Evolutionary conservation across 2,888 invertebrate species (phyloP), one percentile per base, ranked within the genome.

Genomic region (Spisula subtruncata): DNA sequence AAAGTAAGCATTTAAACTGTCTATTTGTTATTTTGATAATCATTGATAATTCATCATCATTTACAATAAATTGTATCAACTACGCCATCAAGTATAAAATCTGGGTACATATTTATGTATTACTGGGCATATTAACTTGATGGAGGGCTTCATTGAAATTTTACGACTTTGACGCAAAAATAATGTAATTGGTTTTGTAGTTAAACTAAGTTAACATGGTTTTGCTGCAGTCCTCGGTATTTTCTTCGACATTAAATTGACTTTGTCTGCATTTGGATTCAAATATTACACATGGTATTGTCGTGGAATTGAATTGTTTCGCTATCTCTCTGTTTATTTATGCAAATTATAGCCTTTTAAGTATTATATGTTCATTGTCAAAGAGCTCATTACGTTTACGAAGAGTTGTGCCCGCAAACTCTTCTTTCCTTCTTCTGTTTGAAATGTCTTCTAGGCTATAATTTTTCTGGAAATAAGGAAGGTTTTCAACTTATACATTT

Each of bases 221-320:
- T 66, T 6, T 6, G 60, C 60, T 25, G 25, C 10, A 25, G 25
- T 25, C 60, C 60, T 25, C 25, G n/a, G n/a, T 66, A 25, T 66
- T 66, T 66, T n/a, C 60, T n/a, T 66, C 10, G 5, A n/a, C 25
- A n/a, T 66, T 25, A n/a, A 66, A 66, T 66, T 66, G 2, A 66
- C 60, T 66, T 66, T 66, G 60, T 66, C 60, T 66, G 60, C 60
- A 66, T 66, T 66, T 66, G 25, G 60, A 66, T 66, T 66, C 60
- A 66, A 25, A 66, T 66, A 25, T 25, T 66, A 12, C 60, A 25
- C 60, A 25, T 66, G 20, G 25, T 66, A 66, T 66, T 25, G 60
- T n/a, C 10, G n/a, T 25, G 60, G n/a, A 66, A 66, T 66, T 66
- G 25, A 66, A 66, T 66, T 66, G 60, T 66, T 66, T 25, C 25